Evolutionary conservation across 2,113 vertebrate genomes (phyloP).

Genomic region (Tragelaphus strepsiceros): DNA sequence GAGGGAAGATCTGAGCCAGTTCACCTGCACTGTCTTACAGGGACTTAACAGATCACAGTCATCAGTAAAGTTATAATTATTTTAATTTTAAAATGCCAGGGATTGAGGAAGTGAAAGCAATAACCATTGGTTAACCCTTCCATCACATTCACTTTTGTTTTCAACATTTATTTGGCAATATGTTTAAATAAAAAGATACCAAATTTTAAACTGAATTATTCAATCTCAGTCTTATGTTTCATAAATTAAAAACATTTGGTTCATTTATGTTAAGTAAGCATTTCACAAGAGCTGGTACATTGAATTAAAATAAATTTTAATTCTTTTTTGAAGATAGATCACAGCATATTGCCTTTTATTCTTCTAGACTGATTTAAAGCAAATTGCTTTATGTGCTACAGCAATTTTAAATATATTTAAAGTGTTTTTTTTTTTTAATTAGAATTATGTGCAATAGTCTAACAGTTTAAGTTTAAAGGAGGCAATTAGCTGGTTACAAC

Average conservation of each 20-base stretch:
- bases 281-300: conserved; percentile 55
- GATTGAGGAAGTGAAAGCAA: neutral
- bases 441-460: conserved; percentile 82
- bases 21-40: neutral
- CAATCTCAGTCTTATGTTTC: neutral
- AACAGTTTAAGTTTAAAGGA: conserved; percentile 83
- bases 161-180: neutral
- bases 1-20: neutral
- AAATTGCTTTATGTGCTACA: conserved; percentile 81
- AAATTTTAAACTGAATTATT: conserved; percentile 34
- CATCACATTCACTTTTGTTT: neutral
- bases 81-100: neutral
- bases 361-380: conserved; percentile 74
- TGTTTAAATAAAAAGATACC: conserved; percentile 20
- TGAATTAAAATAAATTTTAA: conserved; percentile 69
- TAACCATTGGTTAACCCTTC: neutral
- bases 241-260: conserved; percentile 51
- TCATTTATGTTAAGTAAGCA: conserved; percentile 37
- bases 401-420: conserved; percentile 80
- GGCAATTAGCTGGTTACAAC: conserved; percentile 85
- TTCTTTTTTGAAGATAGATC: conserved; percentile 64
- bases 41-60: neutral
- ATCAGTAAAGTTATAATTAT: neutral
- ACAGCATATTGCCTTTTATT: conserved; percentile 68
- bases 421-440: conserved; percentile 75